Evolutionary conservation across 2,888 invertebrate species (phyloP).

Genomic region (Drosophila nr. medialis): DNA sequence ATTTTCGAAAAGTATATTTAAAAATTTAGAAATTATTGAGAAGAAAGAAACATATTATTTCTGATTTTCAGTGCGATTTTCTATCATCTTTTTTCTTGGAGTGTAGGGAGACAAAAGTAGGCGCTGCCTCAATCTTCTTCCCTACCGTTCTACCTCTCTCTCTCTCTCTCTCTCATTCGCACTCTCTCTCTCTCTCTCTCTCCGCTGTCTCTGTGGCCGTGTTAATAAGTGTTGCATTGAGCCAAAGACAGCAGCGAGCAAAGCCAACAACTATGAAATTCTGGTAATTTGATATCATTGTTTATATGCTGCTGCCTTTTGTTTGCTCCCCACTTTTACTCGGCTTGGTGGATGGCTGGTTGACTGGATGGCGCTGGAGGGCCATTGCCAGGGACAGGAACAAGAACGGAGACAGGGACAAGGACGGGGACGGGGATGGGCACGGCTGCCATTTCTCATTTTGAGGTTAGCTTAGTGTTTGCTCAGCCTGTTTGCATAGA

Average conservation of each 20-base stretch:
- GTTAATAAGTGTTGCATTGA: constrained; percentile 77
- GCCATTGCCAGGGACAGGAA: constrained; percentile 11
- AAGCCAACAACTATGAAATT: constrained; percentile 71
- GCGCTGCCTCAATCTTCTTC: constrained; percentile 28
- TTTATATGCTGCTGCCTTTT: constrained; percentile 75
- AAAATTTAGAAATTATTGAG: neutral
- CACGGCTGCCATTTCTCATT: constrained; percentile 55
- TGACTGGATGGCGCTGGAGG: constrained; percentile 32
- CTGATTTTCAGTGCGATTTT: neutral
- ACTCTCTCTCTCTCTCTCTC: neutral
- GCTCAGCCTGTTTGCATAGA: constrained; percentile 47
- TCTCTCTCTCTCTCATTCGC: neutral
- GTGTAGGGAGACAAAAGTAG: constrained; percentile 43
- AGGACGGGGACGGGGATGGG: constrained; percentile 10
- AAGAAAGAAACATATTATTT: neutral
- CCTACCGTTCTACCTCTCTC: neutral
- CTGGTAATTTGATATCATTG: constrained; percentile 76
- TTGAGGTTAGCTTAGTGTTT: constrained; percentile 44
- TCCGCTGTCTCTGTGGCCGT: constrained; percentile 41
- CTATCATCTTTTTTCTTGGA: neutral
- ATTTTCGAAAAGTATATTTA: neutral
- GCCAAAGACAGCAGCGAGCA: constrained; percentile 43
- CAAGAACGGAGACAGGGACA: neutral
- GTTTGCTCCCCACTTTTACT: constrained; percentile 76
- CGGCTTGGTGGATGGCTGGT: constrained; percentile 25